These are phyloP conservation scores for Conger conger DNA, from an alignment of 2,113 vertebrate species.

Conservation along the genomic window DNA sequence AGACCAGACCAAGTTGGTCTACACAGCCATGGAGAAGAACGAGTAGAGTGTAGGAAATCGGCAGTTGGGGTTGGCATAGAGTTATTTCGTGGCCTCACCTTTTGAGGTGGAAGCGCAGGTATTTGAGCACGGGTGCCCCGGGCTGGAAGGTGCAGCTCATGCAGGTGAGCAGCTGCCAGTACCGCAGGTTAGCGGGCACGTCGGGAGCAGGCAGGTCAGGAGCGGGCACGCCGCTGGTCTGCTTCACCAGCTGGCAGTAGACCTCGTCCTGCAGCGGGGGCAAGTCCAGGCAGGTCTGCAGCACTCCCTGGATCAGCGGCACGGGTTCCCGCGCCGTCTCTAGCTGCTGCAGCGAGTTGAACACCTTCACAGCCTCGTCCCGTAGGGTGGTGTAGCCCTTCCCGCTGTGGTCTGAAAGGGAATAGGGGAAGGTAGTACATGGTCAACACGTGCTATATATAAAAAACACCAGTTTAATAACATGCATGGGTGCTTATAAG, in stretches of 20 bases:
- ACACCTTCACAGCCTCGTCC: conserved; percentile 91
- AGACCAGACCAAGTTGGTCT: neutral
- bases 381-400: conserved; percentile 83
- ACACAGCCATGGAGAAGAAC: neutral
- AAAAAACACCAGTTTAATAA: neutral
- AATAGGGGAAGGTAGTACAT: conserved; percentile 5
- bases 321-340: conserved; percentile 81
- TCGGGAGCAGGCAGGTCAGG: conserved; percentile 69
- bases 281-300: conserved; percentile 95
- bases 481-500: neutral
- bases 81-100: conserved; percentile 67
- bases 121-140: conserved; percentile 77
- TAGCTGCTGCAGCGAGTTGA: conserved; percentile 92
- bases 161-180: conserved; percentile 98
- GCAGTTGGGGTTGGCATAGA: neutral
- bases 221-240: conserved; percentile 80
- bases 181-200: conserved; percentile 79
- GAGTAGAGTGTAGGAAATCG: neutral
- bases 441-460: neutral
- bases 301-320: conserved; percentile 92
- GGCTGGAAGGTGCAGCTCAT: conserved; percentile 97
- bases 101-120: conserved; percentile 88
- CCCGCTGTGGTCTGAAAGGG: conserved; percentile 65
- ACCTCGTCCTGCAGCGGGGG: conserved; percentile 91
- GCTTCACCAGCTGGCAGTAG: conserved; percentile 97